Base-by-base conservation (phyloP, 2,888 invertebrate species). In the Mongoloraphidia duomilia region DNA sequence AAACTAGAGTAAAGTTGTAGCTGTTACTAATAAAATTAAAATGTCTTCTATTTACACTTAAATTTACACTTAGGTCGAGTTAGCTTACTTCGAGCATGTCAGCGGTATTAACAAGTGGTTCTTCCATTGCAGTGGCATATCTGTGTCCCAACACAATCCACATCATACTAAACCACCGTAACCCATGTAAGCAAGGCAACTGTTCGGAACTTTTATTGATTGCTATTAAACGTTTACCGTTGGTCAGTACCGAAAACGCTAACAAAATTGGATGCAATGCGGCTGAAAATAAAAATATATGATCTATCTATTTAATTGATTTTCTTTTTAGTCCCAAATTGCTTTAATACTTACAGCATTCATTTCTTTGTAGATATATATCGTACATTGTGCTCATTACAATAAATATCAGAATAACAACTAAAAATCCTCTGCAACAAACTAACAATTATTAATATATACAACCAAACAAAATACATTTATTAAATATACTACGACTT, bases 121-220 rank as follows among this genome's bases (percentile, higher is more conserved):
- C 40, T 40, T 58, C 41, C 9, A 51, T 13, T 41, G 48, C 49
- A 6, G 56, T 55, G 3, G 59, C 41, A 54, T 63, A 69, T 4
- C 63, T 64, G 47, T 73, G 73, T 1, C 69, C 70, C 0, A 68
- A 56, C 2, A 73, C 58, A 17, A 73, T 66, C 73, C 73, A 73
- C 53, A 70, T 52, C 67, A 71, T 3, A n/a, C n/a, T n/a, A n/a
- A n/a, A n/a, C n/a, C n/a, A n/a, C n/a, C n/a, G n/a, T n/a, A n/a
- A n/a, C n/a, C 72, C 72, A 49, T 71, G 67, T 5, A 72, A 57
- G 54, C 72, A 72, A 44, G 67, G 64, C 34, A 73, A 52, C 1
- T 69, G 59, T 2, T 64, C 65, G 1, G 67, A 57, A 9, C 61
- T 58, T 2, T 60, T 56, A 37, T 61, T 64, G 53, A 68, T 66